phyloP scores from a whole-genome alignment of 2,797 vertebrate genomes.

The Rhinophrynus dorsalis region DNA sequence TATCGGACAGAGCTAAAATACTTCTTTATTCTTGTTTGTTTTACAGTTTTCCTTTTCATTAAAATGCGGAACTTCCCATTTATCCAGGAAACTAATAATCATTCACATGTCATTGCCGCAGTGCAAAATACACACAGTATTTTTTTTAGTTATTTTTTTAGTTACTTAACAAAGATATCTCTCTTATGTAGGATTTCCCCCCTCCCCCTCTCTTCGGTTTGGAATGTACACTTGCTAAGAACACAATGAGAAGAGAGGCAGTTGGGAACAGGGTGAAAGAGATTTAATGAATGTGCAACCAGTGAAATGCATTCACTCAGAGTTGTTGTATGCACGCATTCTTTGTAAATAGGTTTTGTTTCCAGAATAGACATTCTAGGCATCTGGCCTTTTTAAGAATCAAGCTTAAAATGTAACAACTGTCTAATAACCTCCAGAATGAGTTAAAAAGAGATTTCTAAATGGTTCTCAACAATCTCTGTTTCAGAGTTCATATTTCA shows the following conservation, averaged over 20 bases:
- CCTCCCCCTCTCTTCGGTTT: constrained; percentile 56
- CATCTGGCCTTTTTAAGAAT: constrained; percentile 22
- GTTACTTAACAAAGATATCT: constrained; percentile 40
- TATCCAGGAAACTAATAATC: constrained; percentile 22
- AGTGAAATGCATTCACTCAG: constrained; percentile 55
- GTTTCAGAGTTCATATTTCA: background rate
- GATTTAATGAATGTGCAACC: constrained; percentile 49
- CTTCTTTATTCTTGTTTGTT: background rate
- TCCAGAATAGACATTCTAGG: constrained; percentile 55
- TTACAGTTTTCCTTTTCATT: background rate
- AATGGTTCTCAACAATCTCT: background rate
- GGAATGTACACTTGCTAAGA: constrained; percentile 53
- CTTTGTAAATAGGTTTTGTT: constrained; percentile 49
- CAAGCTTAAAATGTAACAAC: constrained; percentile 21
- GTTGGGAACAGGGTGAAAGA: constrained; percentile 35
- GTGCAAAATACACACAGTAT: too few relatives aligned
- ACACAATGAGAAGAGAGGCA: constrained; percentile 53
- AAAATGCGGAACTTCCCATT: background rate
- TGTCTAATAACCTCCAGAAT: background rate
- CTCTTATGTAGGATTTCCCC: constrained; percentile 36
- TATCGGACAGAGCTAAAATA: background rate
- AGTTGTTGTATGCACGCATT: constrained; percentile 45
- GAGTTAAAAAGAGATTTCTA: background rate
- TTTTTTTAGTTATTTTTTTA: too few relatives aligned
- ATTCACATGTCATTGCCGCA: constrained; percentile 25